A percentile compares a stretch with the other conserved stretches of the same genome.
These are phyloP conservation scores for Corvus cornix DNA, from an alignment of 2,113 vertebrate genomes.

Conservation along the genomic window DNA sequence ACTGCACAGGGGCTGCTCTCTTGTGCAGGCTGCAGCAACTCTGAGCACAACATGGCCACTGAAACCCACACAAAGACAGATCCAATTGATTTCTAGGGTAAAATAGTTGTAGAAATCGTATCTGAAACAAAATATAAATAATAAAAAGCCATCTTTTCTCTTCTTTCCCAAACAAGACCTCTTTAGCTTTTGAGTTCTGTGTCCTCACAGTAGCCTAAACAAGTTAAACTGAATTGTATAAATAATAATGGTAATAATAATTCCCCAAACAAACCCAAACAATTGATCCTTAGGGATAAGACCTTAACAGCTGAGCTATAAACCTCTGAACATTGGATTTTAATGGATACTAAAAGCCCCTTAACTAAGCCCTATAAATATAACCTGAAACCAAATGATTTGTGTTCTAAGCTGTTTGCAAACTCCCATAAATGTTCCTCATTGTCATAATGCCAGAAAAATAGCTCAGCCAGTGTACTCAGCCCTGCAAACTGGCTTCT, in stretches of 20 bases:
- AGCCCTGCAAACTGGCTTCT: not conserved
- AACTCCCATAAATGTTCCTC: constrained; percentile 32
- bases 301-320: constrained; percentile 26
- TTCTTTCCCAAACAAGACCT: not conserved
- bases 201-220: constrained; percentile 1
- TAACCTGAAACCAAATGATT: constrained; percentile 41
- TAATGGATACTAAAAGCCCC: constrained; percentile 56
- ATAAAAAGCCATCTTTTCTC: not conserved
- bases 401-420: constrained; percentile 22
- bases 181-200: not conserved
- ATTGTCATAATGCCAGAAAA: constrained; percentile 17
- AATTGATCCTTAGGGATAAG: constrained; percentile 27
- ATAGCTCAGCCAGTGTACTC: not conserved
- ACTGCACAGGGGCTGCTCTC: not conserved
- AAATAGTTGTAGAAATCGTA: not conserved
- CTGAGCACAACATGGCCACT: constrained; percentile 16
- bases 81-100: not conserved
- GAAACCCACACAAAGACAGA: not conserved
- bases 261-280: constrained; percentile 36
- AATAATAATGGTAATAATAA: constrained; percentile 27
- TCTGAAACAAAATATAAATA: not conserved
- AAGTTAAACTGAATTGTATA: not conserved
- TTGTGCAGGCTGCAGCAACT: not conserved
- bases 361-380: constrained; percentile 56
- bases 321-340: constrained; percentile 7